A percentile compares a stretch with the other conserved stretches of the same genome.
Evolutionary conservation across 53 echinoderm and acorn worm genomes (phyloP).

Genomic region (Luidia sarsii): DNA sequence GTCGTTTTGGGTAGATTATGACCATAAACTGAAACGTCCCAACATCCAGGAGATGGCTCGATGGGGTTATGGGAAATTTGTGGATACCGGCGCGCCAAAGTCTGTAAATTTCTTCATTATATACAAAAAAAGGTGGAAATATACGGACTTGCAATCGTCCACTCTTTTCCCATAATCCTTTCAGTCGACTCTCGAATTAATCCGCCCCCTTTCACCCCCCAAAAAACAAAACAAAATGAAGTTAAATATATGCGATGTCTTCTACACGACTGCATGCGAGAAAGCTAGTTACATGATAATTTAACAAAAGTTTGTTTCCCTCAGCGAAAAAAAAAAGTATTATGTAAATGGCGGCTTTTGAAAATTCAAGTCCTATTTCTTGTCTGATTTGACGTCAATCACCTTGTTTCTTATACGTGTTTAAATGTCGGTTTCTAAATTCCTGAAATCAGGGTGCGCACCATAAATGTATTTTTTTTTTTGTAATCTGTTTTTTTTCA

Average conservation of each 20-base stretch:
- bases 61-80: not conserved
- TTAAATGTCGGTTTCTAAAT: not conserved
- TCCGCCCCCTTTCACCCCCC: too few species aligned
- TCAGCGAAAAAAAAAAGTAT: not conserved
- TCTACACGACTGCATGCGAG: not conserved
- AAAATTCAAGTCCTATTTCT: not conserved
- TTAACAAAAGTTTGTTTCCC: too few species aligned
- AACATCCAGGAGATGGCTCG: too few species aligned
- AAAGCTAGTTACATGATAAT: too few species aligned
- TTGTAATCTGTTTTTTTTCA: not conserved
- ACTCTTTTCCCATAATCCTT: not conserved
- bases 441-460: slow-evolving; percentile 28
- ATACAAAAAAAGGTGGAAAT: not conserved
- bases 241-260: slow-evolving; percentile 10
- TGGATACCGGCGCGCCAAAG: slow-evolving; percentile 23
- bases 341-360: not conserved
- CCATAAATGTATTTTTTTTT: too few species aligned
- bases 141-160: not conserved
- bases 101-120: not conserved
- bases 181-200: too few species aligned
- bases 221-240: too few species aligned
- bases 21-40: not conserved
- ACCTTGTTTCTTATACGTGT: not conserved
- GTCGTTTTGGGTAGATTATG: slow-evolving; percentile 12
- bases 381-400: slow-evolving; percentile 26